Evolutionary conservation across 1,140 invertebrate species (phyloP).

Genomic region (Drosophila melanica): DNA sequence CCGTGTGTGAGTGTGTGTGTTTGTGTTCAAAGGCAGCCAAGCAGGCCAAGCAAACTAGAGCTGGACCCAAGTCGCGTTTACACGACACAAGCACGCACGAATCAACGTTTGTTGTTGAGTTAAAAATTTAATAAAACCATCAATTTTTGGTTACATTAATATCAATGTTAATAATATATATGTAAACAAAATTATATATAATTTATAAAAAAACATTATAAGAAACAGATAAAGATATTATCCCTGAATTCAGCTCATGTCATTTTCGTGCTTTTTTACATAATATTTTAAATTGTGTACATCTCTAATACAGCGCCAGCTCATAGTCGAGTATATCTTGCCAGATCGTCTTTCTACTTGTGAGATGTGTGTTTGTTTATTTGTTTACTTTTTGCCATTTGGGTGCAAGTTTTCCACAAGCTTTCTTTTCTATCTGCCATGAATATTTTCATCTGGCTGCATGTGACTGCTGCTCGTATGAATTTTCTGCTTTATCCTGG

Average conservation of each 20-base stretch:
- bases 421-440: constrained; percentile 47
- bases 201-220: too few species aligned
- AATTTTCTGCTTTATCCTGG: constrained; percentile 56
- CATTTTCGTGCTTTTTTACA: not conserved
- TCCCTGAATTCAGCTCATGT: too few species aligned
- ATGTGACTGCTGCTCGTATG: constrained; percentile 33
- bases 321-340: constrained; percentile 25
- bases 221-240: too few species aligned
- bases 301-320: not conserved
- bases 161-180: too few species aligned
- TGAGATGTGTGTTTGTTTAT: constrained; percentile 56
- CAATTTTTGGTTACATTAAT: too few species aligned
- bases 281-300: constrained; percentile 1
- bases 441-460: constrained; percentile 68
- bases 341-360: constrained; percentile 12
- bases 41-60: constrained; percentile 1
- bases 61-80: not conserved
- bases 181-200: too few species aligned
- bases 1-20: not conserved
- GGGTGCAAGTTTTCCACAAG: constrained; percentile 43
- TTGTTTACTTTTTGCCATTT: constrained; percentile 79
- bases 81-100: not conserved
- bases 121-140: too few species aligned
- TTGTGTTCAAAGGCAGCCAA: constrained; percentile 32
- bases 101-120: too few species aligned